A percentile compares a stretch with the other conserved stretches of the same genome.
Conservation (phyloP, 2,797 vertebrate genomes). For the Microtus agrestis region DNA sequence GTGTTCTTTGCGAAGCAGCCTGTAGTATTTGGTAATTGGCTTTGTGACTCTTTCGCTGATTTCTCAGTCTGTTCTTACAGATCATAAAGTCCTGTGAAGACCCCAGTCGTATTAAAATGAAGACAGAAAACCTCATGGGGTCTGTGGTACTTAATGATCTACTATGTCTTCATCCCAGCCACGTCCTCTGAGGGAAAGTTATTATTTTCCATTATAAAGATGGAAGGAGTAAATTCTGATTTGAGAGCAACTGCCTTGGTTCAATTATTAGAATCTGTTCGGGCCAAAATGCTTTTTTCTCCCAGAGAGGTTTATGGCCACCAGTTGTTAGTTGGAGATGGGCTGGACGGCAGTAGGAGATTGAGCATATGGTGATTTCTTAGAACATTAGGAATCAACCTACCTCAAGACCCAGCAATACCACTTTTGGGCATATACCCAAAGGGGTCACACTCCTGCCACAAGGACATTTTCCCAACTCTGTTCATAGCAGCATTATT, state of each 20-base stretch:
- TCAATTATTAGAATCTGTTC: conserved; percentile 9
- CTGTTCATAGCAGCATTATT: no score
- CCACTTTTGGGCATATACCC: no score
- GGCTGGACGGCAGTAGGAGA: background rate
- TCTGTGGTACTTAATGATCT: background rate
- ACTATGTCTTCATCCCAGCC: background rate
- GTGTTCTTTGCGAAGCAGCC: background rate
- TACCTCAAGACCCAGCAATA: no score
- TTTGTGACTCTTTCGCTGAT: conserved; percentile 6
- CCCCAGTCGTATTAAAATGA: background rate
- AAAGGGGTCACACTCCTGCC: no score
- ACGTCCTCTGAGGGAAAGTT: background rate
- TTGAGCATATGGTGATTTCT: background rate
- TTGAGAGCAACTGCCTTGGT: background rate
- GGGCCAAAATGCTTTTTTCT: background rate
- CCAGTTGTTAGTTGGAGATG: background rate
- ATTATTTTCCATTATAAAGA: background rate
- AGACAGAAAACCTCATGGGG: background rate
- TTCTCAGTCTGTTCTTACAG: background rate
- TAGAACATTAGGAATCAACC: no score
- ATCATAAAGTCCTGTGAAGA: background rate
- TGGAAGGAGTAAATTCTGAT: conserved; percentile 2
- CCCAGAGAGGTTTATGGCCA: background rate
- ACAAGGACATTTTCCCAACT: no score
- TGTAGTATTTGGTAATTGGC: background rate